Evolutionary conservation across 2,113 vertebrate genomes (phyloP).

Genomic region (Diglossa brunneiventris): DNA sequence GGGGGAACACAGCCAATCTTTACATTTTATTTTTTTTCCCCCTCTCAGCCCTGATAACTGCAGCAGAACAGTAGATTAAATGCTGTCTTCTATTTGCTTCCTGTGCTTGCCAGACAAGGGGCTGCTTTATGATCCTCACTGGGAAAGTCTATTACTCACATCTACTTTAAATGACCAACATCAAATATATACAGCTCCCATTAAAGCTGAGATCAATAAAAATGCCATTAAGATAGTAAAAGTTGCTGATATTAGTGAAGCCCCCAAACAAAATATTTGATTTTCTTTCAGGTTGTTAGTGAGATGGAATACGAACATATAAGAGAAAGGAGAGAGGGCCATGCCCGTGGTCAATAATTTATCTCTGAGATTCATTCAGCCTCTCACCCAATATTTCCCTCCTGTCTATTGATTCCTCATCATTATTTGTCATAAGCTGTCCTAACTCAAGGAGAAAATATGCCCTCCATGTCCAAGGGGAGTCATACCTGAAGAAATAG

Average conservation of each 20-base stretch:
- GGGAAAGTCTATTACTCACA: constrained; percentile 96
- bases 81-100: constrained; percentile 82
- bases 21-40: constrained; percentile 71
- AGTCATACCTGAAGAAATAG: constrained; percentile 84
- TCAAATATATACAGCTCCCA: constrained; percentile 96
- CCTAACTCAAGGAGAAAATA: constrained; percentile 81
- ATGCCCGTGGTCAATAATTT: constrained; percentile 86
- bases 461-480: constrained; percentile 78
- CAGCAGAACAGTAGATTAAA: constrained; percentile 87
- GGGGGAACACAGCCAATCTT: constrained; percentile 60
- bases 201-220: constrained; percentile 97
- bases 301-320: constrained; percentile 82
- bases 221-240: constrained; percentile 96
- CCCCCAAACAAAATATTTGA: constrained; percentile 98
- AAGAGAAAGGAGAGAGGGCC: constrained; percentile 79
- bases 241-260: constrained; percentile 97
- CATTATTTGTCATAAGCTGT: constrained; percentile 86
- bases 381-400: constrained; percentile 82
- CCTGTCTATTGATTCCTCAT: constrained; percentile 83
- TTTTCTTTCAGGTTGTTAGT: constrained; percentile 91
- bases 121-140: constrained; percentile 90
- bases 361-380: constrained; percentile 86
- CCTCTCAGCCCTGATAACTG: constrained; percentile 78
- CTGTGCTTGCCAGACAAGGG: constrained; percentile 82
- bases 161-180: constrained; percentile 95